phyloP scores from a whole-genome alignment of 2,888 invertebrate species.

The Cotesia congregata region DNA sequence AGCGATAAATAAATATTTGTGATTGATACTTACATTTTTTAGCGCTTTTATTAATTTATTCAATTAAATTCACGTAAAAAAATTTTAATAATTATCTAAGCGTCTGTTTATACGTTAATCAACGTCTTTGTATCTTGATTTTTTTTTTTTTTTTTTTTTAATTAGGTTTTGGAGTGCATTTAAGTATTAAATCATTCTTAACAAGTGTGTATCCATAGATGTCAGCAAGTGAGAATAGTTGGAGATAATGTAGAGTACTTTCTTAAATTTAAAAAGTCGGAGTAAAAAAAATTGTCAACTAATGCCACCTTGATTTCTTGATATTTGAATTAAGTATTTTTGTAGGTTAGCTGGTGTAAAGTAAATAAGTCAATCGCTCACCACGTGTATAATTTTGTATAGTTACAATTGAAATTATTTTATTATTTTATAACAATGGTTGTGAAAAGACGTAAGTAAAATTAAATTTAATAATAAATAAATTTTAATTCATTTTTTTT shows the following conservation, averaged over 20 bases:
- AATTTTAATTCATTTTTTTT: neutral
- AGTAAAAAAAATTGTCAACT: neutral
- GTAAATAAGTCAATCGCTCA: neutral
- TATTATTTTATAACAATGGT: conserved; percentile 16
- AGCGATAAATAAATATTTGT: neutral
- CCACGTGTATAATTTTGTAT: conserved; percentile 45
- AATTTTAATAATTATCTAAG: neutral
- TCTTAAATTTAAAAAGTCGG: neutral
- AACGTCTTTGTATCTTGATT: neutral
- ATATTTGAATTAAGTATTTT: neutral
- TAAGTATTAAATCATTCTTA: neutral
- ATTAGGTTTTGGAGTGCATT: too few species aligned
- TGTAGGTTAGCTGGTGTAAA: neutral
- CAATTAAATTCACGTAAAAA: neutral
- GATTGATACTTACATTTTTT: neutral
- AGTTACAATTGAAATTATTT: conserved; percentile 50
- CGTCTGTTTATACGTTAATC: neutral
- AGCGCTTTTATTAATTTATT: neutral
- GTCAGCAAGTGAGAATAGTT: neutral
- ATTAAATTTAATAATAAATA: neutral
- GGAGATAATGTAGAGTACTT: neutral
- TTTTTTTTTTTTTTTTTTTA: conserved; percentile 42
- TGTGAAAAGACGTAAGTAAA: neutral
- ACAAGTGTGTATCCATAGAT: neutral
- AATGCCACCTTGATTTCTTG: neutral